These are phyloP conservation scores for Passerina amoena DNA, from an alignment of 2,113 vertebrate species.

Conservation along the genomic window DNA sequence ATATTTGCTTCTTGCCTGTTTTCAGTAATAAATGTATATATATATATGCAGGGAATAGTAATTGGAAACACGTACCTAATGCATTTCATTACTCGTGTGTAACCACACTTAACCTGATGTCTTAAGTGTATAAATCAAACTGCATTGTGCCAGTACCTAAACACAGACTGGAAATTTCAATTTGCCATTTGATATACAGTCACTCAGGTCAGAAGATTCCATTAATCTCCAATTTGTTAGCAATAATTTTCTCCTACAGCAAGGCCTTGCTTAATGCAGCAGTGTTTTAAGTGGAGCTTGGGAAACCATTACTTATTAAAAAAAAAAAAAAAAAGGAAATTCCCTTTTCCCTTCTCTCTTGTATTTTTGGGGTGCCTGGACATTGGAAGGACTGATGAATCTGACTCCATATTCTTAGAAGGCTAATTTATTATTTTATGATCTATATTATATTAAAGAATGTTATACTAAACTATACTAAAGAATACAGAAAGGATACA, in stretches of 20 bases:
- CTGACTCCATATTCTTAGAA: too few relatives aligned
- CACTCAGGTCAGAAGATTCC: neutral
- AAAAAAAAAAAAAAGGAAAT: neutral
- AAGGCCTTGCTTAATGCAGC: neutral
- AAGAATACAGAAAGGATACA: too few relatives aligned
- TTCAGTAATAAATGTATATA: neutral
- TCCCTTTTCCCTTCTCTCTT: too few relatives aligned
- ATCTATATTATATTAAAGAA: too few relatives aligned
- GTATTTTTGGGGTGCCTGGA: too few relatives aligned
- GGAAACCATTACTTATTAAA: neutral
- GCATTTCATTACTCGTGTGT: neutral
- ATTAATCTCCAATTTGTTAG: slow-evolving; percentile 10
- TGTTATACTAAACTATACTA: too few relatives aligned
- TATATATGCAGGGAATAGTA: neutral
- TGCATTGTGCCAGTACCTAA: neutral
- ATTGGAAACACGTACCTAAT: neutral
- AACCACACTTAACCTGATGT: neutral
- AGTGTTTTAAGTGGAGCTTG: neutral
- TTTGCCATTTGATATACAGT: neutral
- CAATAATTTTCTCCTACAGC: neutral
- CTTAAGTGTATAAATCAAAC: slow-evolving; percentile 6
- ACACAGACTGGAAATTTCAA: slow-evolving; percentile 17
- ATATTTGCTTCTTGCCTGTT: neutral
- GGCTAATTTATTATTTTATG: too few relatives aligned
- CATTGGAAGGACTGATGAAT: too few relatives aligned